phyloP scores from a whole-genome alignment of 2,113 vertebrate species.

The Phycodurus eques region DNA sequence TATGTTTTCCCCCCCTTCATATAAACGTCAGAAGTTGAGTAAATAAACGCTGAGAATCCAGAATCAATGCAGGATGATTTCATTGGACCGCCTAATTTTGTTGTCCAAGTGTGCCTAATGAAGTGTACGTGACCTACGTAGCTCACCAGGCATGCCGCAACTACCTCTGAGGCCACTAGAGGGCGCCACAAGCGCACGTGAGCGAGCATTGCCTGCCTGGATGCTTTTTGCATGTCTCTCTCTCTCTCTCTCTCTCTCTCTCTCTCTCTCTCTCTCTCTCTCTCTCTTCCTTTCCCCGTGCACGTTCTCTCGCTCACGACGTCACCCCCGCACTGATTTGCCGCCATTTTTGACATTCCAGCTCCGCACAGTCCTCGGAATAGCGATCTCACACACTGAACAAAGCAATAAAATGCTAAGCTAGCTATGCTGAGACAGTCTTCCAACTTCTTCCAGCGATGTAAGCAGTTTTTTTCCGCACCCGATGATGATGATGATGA shows the following conservation, averaged over 20 bases:
- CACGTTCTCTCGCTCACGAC: constrained; percentile 34
- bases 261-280: constrained; percentile 30
- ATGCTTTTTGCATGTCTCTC: constrained; percentile 69
- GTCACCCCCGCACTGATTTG: constrained; percentile 54
- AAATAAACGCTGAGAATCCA: background rate
- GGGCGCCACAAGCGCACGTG: constrained; percentile 55
- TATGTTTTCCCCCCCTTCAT: too few relatives aligned
- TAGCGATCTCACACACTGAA: constrained; percentile 29
- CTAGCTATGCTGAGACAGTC: constrained; percentile 24
- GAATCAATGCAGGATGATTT: background rate
- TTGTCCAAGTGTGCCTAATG: background rate
- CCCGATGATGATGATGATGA: constrained; percentile 38
- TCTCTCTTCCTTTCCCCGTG: constrained; percentile 37
- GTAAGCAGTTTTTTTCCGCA: constrained; percentile 25
- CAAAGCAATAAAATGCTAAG: constrained; percentile 68
- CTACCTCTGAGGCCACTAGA: constrained; percentile 68
- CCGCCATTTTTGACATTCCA: constrained; percentile 68
- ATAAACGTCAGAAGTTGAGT: background rate
- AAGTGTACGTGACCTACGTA: background rate
- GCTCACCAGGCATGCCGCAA: constrained; percentile 56
- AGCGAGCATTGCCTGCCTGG: constrained; percentile 47
- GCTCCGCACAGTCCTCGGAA: constrained; percentile 21
- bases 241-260: constrained; percentile 35
- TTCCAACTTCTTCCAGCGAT: constrained; percentile 1
- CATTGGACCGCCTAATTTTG: background rate